These are phyloP conservation scores for Acanthacorydalis orientalis DNA, from an alignment of 2,888 invertebrate genomes.

Conservation along the genomic window DNA sequence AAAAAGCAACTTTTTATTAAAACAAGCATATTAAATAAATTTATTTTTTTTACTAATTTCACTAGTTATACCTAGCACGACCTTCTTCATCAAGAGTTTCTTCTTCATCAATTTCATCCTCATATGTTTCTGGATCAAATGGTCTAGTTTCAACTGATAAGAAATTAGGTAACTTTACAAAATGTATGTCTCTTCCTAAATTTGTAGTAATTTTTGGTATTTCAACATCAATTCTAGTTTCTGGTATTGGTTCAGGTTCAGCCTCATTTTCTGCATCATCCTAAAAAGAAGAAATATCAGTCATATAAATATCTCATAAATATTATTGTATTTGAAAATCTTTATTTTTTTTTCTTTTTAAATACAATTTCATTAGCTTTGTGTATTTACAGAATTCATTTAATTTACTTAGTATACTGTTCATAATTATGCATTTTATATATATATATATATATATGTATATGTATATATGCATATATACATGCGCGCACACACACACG, in stretches of 20 bases:
- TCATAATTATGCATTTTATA: no score
- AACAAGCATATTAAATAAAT: not conserved
- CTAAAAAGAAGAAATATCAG: constrained; percentile 13
- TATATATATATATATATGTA: no score
- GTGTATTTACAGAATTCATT: no score
- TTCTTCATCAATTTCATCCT: constrained; percentile 98
- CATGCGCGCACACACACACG: not conserved
- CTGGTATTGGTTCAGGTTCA: constrained; percentile 68
- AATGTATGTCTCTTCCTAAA: constrained; percentile 81
- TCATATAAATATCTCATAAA: not conserved
- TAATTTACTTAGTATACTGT: no score
- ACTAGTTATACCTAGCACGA: constrained; percentile 55
- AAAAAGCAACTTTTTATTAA: no score
- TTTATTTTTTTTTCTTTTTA: not conserved
- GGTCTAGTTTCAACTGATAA: constrained; percentile 94
- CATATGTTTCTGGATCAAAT: constrained; percentile 86
- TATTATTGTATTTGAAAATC: not conserved
- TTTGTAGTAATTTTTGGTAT: constrained; percentile 91
- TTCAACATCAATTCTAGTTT: constrained; percentile 91
- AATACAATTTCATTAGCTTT: not conserved
- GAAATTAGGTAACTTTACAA: constrained; percentile 95
- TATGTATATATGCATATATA: no score
- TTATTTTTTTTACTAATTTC: not conserved
- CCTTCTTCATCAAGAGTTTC: constrained; percentile 97
- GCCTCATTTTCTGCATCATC: constrained; percentile 44